Conservation (phyloP, 30 jellyfish, hydroid and myxozoan genomes). For the Cassiopea xamachana region DNA sequence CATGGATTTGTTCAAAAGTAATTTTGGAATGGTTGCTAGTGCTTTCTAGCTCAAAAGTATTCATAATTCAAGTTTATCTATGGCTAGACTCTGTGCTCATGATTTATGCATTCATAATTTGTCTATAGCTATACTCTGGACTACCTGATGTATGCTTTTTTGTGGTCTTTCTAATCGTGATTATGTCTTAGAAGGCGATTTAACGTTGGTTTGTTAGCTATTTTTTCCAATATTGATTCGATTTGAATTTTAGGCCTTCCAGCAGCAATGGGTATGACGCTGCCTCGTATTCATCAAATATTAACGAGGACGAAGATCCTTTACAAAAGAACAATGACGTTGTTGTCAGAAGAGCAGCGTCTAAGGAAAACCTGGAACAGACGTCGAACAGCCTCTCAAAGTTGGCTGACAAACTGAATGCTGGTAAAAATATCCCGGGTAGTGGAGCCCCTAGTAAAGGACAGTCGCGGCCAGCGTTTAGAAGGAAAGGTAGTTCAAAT, state of each 20-base stretch:
- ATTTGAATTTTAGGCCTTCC: neutral
- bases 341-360: neutral
- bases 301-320: neutral
- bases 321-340: neutral
- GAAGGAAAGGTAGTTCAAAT: conserved; percentile 53
- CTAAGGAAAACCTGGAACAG: conserved; percentile 17
- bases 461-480: conserved; percentile 46
- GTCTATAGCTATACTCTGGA: too few relatives aligned
- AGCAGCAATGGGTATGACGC: neutral
- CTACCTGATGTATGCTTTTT: too few relatives aligned
- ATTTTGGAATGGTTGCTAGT: too few relatives aligned
- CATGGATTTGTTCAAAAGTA: too few relatives aligned
- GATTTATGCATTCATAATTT: too few relatives aligned
- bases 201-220: too few relatives aligned
- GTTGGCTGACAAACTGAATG: conserved; percentile 61
- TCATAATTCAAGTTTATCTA: too few relatives aligned
- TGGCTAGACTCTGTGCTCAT: too few relatives aligned
- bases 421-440: conserved; percentile 4
- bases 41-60: too few relatives aligned
- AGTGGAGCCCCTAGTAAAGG: conserved; percentile 18
- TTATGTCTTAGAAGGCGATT: too few relatives aligned
- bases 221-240: neutral
- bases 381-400: conserved; percentile 54
- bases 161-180: too few relatives aligned
- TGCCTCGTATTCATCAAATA: neutral